Percentiles rank a stretch among this genome's conserved stretches.
Evolutionary conservation across 2,888 invertebrate species (phyloP).

Genomic region (Macrosiphum euphorbiae): DNA sequence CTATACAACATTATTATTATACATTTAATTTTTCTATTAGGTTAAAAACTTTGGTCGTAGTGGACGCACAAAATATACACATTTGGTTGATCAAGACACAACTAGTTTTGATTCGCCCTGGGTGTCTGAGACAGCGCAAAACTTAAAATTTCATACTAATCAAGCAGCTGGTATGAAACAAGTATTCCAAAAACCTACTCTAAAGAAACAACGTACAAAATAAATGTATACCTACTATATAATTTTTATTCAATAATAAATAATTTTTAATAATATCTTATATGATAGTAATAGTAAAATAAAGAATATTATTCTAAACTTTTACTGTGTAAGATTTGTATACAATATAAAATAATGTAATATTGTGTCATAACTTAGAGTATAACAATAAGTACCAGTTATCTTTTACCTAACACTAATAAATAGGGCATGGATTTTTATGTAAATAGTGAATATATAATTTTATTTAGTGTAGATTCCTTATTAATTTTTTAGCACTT

Average conservation of each 20-base stretch:
- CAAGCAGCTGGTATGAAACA: slow-evolving; percentile 95
- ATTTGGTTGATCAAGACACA: slow-evolving; percentile 98
- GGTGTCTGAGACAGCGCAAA: slow-evolving; percentile 91
- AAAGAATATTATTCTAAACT: neutral
- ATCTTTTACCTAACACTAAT: too few relatives aligned
- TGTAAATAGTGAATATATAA: too few relatives aligned
- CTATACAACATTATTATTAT: neutral
- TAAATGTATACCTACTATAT: slow-evolving; percentile 40
- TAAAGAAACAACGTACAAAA: slow-evolving; percentile 72
- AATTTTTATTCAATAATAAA: neutral
- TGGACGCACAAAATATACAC: slow-evolving; percentile 98
- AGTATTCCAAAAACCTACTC: slow-evolving; percentile 88
- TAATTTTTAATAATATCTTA: neutral
- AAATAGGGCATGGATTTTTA: too few relatives aligned
- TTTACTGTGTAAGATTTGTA: neutral
- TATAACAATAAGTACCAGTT: too few relatives aligned
- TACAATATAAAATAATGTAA: neutral
- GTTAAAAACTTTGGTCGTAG: slow-evolving; percentile 99
- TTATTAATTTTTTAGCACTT: too few relatives aligned
- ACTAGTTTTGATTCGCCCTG: slow-evolving; percentile 98
- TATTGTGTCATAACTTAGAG: too few relatives aligned
- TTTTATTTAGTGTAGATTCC: too few relatives aligned
- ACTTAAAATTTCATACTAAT: slow-evolving; percentile 86
- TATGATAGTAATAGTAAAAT: neutral
- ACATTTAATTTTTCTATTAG: slow-evolving; percentile 68